phyloP scores from a whole-genome alignment of 2,888 invertebrate species.

The Caenorhabditis afra region DNA sequence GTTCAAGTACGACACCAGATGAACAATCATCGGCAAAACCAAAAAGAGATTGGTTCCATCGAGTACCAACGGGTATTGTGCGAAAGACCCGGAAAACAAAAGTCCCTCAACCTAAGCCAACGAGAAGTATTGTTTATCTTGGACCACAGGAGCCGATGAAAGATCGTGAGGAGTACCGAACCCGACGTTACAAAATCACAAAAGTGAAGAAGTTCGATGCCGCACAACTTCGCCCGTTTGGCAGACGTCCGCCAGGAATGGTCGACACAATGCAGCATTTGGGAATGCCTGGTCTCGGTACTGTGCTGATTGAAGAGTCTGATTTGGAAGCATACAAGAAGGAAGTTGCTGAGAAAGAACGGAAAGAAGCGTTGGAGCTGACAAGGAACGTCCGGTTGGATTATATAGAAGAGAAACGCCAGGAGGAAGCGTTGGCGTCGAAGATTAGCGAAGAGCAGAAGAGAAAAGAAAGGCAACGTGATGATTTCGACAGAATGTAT shows the following conservation, averaged over 20 bases:
- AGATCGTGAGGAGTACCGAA: slow-evolving; percentile 2
- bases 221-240: neutral
- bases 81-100: too few relatives aligned
- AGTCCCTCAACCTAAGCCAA: too few relatives aligned
- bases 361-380: neutral
- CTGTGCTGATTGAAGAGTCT: neutral
- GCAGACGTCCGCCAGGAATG: slow-evolving; percentile 7
- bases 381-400: too few relatives aligned
- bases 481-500: too few relatives aligned
- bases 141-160: slow-evolving; percentile 17
- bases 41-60: too few relatives aligned
- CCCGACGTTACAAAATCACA: neutral
- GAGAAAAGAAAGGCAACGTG: neutral
- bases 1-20: too few relatives aligned
- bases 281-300: neutral
- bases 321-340: neutral
- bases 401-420: neutral
- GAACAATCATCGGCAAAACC: too few relatives aligned
- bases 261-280: neutral
- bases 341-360: neutral
- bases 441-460: too few relatives aligned
- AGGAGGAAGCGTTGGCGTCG: neutral
- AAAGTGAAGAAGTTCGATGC: neutral
- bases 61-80: too few relatives aligned
- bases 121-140: neutral